These are phyloP conservation scores for Epiperipatus broadwayi DNA, from an alignment of 2,888 invertebrate species.

Conservation along the genomic window DNA sequence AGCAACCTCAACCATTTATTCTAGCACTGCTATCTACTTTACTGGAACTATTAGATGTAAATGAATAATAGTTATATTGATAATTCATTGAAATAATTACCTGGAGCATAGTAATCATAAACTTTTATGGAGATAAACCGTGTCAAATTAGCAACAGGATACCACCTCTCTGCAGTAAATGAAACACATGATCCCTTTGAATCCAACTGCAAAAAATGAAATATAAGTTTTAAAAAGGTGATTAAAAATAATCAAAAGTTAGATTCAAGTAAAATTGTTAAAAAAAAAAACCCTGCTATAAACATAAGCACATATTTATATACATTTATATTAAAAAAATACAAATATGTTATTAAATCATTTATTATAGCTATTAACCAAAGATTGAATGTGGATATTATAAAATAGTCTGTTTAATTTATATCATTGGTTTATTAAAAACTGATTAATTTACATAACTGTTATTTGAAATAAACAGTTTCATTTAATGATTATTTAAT, in stretches of 20 bases:
- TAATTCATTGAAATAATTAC: conserved; percentile 33
- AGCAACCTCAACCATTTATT: neutral
- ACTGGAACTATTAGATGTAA: neutral
- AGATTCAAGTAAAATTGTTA: too few relatives aligned
- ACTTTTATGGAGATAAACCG: conserved; percentile 68
- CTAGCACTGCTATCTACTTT: neutral
- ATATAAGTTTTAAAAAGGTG: conserved; percentile 9
- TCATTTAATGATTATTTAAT: too few relatives aligned
- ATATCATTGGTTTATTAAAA: too few relatives aligned
- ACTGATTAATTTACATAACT: too few relatives aligned
- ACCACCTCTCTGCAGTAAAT: conserved; percentile 83
- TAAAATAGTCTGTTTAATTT: too few relatives aligned
- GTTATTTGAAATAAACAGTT: too few relatives aligned
- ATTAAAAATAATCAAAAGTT: neutral
- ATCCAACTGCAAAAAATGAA: conserved; percentile 44
- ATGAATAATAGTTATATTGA: neutral
- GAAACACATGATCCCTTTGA: conserved; percentile 60
- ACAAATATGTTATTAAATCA: too few relatives aligned
- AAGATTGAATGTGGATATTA: too few relatives aligned
- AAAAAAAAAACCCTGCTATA: too few relatives aligned
- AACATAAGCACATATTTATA: too few relatives aligned
- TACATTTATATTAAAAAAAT: too few relatives aligned
- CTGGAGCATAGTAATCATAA: conserved; percentile 90
- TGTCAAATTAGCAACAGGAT: conserved; percentile 89
- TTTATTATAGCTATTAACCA: too few relatives aligned